phyloP scores from a whole-genome alignment of 2,888 invertebrate genomes.

The Nomada fucata region DNA sequence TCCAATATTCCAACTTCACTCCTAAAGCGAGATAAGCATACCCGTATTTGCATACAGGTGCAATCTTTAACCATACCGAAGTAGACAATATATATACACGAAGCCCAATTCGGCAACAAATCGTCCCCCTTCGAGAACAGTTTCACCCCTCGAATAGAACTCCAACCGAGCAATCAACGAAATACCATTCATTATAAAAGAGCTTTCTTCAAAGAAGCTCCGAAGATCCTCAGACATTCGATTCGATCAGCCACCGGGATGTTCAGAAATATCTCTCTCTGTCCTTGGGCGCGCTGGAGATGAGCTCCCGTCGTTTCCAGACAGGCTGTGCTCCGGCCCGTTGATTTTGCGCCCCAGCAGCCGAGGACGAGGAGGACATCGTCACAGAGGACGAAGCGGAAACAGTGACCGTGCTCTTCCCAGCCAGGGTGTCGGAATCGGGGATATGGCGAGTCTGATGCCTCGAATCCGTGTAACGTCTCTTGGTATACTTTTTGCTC shows the following conservation, averaged over 20 bases:
- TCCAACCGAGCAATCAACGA: neutral
- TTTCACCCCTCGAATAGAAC: neutral
- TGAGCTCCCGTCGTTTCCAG: conserved; percentile 92
- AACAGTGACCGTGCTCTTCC: conserved; percentile 70
- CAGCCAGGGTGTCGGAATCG: conserved; percentile 85
- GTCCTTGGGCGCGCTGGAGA: conserved; percentile 89
- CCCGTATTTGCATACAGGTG: neutral
- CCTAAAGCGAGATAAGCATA: neutral
- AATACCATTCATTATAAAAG: too few relatives aligned
- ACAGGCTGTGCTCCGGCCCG: conserved; percentile 83
- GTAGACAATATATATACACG: neutral
- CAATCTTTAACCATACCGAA: neutral
- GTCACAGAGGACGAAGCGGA: conserved; percentile 72
- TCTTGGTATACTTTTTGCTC: conserved; percentile 87
- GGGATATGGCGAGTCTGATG: conserved; percentile 87
- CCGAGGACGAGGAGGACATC: conserved; percentile 69
- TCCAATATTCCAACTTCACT: too few relatives aligned
- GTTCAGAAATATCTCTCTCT: conserved; percentile 77
- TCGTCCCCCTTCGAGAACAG: neutral
- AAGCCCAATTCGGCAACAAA: neutral
- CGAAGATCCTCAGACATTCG: conserved; percentile 37
- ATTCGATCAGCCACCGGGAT: conserved; percentile 37
- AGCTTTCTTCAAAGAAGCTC: neutral
- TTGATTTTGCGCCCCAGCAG: conserved; percentile 68
- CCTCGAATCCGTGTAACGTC: conserved; percentile 87